Evolutionary conservation across 2,888 invertebrate species (phyloP).

Genomic region (Prosopocoilus inquinatus): DNA sequence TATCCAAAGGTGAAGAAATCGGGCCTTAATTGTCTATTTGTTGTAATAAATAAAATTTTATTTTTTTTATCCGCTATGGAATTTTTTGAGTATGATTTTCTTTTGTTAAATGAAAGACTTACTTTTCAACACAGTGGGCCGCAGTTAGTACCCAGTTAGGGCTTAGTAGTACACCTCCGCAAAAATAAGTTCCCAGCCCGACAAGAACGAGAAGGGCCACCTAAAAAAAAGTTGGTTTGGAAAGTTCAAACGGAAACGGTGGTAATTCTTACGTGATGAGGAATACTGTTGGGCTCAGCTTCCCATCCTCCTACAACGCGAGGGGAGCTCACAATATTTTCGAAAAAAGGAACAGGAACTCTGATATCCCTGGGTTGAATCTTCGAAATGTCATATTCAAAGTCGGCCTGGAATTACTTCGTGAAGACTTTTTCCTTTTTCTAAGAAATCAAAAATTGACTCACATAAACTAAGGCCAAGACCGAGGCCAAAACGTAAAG

Average conservation of each 20-base stretch:
- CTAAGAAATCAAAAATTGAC: no score
- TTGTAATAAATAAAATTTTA: no score
- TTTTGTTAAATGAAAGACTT: not conserved
- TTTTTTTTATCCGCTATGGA: no score
- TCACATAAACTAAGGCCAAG: no score
- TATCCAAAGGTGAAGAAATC: not conserved
- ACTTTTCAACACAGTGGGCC: slow-evolving; percentile 50
- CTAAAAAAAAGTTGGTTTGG: not conserved
- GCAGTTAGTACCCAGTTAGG: slow-evolving; percentile 55
- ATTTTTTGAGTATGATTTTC: no score
- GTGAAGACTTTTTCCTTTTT: no score
- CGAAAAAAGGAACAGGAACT: no score
- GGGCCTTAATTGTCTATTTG: no score
- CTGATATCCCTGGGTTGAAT: no score
- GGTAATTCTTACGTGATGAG: not conserved
- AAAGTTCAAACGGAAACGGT: not conserved
- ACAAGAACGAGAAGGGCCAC: slow-evolving; percentile 22
- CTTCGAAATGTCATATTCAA: no score
- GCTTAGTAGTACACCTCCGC: slow-evolving; percentile 54
- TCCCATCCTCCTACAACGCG: slow-evolving; percentile 5
- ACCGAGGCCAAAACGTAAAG: no score
- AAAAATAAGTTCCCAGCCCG: slow-evolving; percentile 50
- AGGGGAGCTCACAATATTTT: not conserved
- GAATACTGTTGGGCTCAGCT: not conserved
- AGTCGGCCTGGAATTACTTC: not conserved